These are phyloP conservation scores for Hippocampus mohnikei DNA, from an alignment of 2,113 vertebrate genomes.

Conservation along the genomic window DNA sequence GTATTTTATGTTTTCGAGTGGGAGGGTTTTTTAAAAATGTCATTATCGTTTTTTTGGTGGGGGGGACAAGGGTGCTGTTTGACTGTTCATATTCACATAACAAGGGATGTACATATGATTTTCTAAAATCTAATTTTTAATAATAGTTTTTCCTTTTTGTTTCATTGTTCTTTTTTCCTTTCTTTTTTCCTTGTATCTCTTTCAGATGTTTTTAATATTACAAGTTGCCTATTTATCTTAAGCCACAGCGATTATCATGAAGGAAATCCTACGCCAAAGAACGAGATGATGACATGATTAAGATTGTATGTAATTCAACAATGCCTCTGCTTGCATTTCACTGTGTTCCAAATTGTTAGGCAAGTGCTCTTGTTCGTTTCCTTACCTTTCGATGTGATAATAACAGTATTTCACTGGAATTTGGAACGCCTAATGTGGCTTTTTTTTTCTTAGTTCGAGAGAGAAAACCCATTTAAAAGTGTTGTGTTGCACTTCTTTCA, in stretches of 20 bases:
- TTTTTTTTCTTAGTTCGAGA: not conserved
- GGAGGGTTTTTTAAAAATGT: not conserved
- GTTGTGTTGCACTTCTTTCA: not conserved
- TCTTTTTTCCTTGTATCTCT: not conserved
- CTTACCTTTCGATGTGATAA: not conserved
- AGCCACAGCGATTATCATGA: not conserved
- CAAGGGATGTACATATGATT: not conserved
- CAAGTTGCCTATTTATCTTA: constrained; percentile 8
- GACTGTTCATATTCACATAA: not conserved
- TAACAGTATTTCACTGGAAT: not conserved
- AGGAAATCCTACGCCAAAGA: not conserved
- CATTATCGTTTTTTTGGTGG: too few species aligned
- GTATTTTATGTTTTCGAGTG: not conserved
- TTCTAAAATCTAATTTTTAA: not conserved
- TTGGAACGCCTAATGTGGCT: not conserved
- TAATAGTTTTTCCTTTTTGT: not conserved
- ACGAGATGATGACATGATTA: not conserved
- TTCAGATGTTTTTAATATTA: constrained; percentile 8
- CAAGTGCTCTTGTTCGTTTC: not conserved
- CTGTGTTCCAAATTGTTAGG: not conserved
- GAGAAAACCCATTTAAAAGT: not conserved
- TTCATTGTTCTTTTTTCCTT: not conserved
- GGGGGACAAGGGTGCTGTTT: not conserved
- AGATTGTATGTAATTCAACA: not conserved
- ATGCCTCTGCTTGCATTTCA: not conserved